Percentiles rank a stretch among this genome's conserved stretches.
Conservation (phyloP, 2,888 invertebrate species). For the Amphipyra tragopoginis region DNA sequence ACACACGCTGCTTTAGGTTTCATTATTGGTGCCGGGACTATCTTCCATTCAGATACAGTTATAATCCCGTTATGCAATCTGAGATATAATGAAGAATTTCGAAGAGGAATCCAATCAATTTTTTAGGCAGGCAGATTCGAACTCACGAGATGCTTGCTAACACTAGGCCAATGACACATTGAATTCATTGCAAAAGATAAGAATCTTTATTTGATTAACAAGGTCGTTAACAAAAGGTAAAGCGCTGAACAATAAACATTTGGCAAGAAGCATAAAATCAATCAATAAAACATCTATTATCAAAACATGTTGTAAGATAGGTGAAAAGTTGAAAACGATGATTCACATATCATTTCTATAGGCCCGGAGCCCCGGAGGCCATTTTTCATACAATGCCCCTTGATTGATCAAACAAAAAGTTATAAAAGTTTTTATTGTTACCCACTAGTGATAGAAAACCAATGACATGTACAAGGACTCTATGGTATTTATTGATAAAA, state of each 20-base stretch:
- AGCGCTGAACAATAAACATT: constrained; percentile 11
- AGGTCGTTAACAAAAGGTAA: constrained; percentile 15
- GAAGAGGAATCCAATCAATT: constrained; percentile 7
- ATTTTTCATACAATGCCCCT: constrained; percentile 53
- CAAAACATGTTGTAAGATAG: constrained; percentile 13
- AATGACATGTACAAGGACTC: constrained; percentile 53
- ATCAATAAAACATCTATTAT: constrained; percentile 14
- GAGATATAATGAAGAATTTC: constrained; percentile 4
- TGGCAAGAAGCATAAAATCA: constrained; percentile 14
- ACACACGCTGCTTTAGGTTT: no score
- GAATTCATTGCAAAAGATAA: neutral
- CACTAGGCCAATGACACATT: neutral
- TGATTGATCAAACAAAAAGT: constrained; percentile 62
- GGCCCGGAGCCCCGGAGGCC: constrained; percentile 30
- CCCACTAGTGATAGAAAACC: constrained; percentile 49
- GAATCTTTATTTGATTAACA: constrained; percentile 3
- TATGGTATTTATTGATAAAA: constrained; percentile 40
- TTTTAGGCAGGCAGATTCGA: constrained; percentile 6
- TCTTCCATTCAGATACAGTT: constrained; percentile 4
- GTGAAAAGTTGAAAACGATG: constrained; percentile 22
- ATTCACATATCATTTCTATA: constrained; percentile 9
- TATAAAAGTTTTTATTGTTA: constrained; percentile 52
- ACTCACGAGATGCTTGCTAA: constrained; percentile 3
- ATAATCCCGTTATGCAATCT: constrained; percentile 27
- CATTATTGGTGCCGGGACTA: neutral